A percentile compares a stretch with the other conserved stretches of the same genome.
Conservation (phyloP, 2,797 vertebrate species). For the Chanos chanos region DNA sequence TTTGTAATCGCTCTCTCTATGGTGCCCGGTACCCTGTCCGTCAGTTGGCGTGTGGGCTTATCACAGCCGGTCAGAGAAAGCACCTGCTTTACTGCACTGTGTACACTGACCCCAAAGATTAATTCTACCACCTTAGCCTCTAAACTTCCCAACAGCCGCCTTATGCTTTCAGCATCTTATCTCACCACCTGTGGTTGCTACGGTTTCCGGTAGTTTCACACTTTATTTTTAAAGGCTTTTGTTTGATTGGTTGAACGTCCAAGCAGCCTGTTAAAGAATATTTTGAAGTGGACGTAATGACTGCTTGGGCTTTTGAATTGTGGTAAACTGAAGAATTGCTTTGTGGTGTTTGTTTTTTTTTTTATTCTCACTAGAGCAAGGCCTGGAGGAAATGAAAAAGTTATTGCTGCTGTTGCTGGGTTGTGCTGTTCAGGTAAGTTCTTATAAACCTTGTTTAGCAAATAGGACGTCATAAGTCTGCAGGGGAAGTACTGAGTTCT, state of each 20-base stretch:
- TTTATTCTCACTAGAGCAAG: slow-evolving; percentile 80
- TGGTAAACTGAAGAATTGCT: background rate
- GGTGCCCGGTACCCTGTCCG: slow-evolving; percentile 12
- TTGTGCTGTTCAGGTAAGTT: slow-evolving; percentile 91
- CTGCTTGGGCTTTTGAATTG: background rate
- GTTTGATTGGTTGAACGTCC: background rate
- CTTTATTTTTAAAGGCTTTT: background rate
- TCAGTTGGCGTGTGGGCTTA: background rate
- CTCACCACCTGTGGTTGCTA: too few relatives aligned
- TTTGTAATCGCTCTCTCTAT: background rate
- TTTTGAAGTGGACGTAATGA: background rate
- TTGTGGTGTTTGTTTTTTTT: background rate
- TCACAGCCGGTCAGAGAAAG: slow-evolving; percentile 18
- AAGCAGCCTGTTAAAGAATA: too few relatives aligned
- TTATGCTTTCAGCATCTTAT: slow-evolving; percentile 35
- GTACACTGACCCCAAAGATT: slow-evolving; percentile 51
- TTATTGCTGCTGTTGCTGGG: slow-evolving; percentile 89
- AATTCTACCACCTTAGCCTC: slow-evolving; percentile 58
- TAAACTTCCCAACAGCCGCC: slow-evolving; percentile 58
- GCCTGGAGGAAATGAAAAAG: slow-evolving; percentile 90
- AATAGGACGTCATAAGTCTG: too few relatives aligned
- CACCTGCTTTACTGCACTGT: slow-evolving; percentile 54
- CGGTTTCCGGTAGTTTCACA: too few relatives aligned
- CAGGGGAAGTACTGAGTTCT: background rate
- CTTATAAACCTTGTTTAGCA: background rate